These are phyloP conservation scores for Myathropa florea DNA, from an alignment of 2,888 invertebrate genomes.

Conservation along the genomic window DNA sequence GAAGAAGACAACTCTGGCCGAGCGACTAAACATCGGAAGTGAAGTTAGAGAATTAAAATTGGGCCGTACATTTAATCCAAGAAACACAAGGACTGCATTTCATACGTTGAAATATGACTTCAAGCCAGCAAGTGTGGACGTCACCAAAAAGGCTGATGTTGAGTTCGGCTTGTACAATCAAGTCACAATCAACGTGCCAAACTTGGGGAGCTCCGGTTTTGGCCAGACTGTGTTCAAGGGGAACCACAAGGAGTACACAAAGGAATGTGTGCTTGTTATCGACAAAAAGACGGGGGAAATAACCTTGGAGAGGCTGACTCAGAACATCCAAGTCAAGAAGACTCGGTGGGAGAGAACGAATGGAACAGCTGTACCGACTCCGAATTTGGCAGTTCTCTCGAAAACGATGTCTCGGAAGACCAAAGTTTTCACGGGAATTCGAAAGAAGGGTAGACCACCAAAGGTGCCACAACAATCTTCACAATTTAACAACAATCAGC, in stretches of 20 bases:
- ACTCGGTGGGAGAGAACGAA: neutral
- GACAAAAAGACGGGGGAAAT: neutral
- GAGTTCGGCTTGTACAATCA: neutral
- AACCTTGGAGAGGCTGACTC: neutral
- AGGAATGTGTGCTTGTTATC: neutral
- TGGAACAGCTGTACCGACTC: neutral
- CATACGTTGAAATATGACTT: neutral
- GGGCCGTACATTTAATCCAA: neutral
- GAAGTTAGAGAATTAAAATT: neutral
- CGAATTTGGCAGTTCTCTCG: neutral
- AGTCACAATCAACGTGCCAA: neutral
- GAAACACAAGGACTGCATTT: neutral
- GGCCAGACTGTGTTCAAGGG: neutral
- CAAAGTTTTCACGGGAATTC: neutral
- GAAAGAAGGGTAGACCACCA: neutral
- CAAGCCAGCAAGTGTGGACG: constrained; percentile 3
- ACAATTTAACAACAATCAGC: too few species aligned
- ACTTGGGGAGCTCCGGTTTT: neutral
- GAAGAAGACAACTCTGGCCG: neutral
- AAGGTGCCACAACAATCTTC: too few species aligned
- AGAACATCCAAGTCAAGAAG: neutral
- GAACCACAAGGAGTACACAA: neutral
- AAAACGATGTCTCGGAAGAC: neutral
- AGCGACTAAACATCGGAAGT: constrained; percentile 2
- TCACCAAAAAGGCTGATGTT: neutral